phyloP scores from a whole-genome alignment of 1,140 invertebrate species.

The Aphidius ervi region DNA sequence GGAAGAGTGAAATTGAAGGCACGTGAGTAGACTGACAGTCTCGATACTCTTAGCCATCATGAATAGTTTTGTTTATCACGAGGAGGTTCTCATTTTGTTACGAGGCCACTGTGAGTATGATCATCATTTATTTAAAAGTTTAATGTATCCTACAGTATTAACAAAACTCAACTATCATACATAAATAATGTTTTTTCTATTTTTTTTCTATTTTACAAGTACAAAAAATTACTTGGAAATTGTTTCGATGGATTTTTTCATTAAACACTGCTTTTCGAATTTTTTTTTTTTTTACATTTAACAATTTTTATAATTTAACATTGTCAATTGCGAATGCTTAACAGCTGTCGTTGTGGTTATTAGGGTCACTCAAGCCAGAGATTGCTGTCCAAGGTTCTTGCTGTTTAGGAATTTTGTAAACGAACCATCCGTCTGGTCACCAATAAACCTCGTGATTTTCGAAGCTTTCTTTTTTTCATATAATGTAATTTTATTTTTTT shows the following conservation, averaged over 20 bases:
- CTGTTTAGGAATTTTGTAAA: constrained; percentile 38
- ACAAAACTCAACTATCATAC: no score
- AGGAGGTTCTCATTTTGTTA: not conserved
- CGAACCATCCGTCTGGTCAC: constrained; percentile 25
- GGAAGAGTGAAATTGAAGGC: not conserved
- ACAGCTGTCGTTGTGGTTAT: constrained; percentile 34
- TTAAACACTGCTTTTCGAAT: not conserved
- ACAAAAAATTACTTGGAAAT: not conserved
- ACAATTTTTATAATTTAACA: no score
- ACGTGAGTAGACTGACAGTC: constrained; percentile 5
- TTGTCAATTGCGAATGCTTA: constrained; percentile 13
- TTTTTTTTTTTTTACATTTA: not conserved
- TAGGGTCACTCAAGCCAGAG: constrained; percentile 41
- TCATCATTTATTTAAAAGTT: no score
- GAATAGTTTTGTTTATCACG: constrained; percentile 6
- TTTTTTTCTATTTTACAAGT: not conserved
- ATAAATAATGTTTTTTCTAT: no score
- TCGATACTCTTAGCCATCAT: constrained; percentile 2
- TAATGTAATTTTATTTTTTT: not conserved
- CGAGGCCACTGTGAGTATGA: not conserved
- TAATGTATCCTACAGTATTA: no score
- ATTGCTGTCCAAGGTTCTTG: constrained; percentile 41
- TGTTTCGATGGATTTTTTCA: not conserved
- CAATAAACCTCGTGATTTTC: constrained; percentile 17
- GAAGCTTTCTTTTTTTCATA: not conserved